phyloP scores from a whole-genome alignment of 2,888 invertebrate species.

The Stenodera caucasica region DNA sequence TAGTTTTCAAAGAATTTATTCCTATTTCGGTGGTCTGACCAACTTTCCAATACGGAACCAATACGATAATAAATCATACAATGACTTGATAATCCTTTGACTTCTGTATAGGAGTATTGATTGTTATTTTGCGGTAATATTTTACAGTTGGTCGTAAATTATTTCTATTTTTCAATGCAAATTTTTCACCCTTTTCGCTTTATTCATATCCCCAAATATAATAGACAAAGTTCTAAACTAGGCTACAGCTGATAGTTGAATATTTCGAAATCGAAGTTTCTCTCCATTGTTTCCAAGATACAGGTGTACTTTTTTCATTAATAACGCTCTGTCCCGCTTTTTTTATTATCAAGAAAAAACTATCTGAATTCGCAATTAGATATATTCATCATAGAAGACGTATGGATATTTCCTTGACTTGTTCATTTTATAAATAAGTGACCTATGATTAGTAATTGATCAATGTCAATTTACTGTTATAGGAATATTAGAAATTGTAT shows the following conservation, averaged over 20 bases:
- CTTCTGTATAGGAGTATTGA: constrained; percentile 37
- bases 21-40: constrained; percentile 32
- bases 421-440: constrained; percentile 31
- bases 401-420: constrained; percentile 26
- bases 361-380: background rate
- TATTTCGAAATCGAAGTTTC: background rate
- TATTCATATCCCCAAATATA: background rate
- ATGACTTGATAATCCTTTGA: constrained; percentile 44
- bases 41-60: constrained; percentile 42
- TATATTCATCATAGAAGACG: background rate
- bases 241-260: background rate
- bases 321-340: background rate
- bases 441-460: constrained; percentile 38
- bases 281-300: background rate
- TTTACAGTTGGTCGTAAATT: constrained; percentile 39
- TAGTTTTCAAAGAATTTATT: background rate
- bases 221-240: background rate
- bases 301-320: background rate
- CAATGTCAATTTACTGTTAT: constrained; percentile 38
- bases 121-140: constrained; percentile 36
- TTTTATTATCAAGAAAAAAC: background rate
- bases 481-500: constrained; percentile 35
- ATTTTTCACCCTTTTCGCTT: background rate
- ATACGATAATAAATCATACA: constrained; percentile 44
- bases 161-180: constrained; percentile 14